Conservation (phyloP, 2,113 vertebrate genomes). For the Crotalus tigris region DNA sequence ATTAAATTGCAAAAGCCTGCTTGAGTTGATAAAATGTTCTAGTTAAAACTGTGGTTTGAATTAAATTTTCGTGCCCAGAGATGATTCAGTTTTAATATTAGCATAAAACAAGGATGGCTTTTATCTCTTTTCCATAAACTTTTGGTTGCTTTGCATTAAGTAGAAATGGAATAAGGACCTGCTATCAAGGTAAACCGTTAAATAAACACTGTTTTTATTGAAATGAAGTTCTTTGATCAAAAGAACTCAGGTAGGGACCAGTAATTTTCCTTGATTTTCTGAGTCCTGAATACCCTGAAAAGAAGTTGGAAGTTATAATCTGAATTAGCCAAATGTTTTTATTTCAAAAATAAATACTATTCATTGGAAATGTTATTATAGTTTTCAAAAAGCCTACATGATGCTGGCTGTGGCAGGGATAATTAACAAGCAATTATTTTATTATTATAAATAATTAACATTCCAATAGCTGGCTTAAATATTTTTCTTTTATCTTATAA, state of each 20-base stretch:
- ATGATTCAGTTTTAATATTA: background rate
- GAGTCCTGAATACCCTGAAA: background rate
- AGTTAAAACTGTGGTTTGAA: background rate
- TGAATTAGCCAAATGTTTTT: background rate
- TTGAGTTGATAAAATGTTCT: background rate
- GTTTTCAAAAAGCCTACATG: background rate
- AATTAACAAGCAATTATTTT: background rate
- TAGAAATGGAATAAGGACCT: background rate
- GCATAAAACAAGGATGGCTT: background rate
- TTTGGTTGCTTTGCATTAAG: background rate
- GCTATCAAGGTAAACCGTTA: background rate
- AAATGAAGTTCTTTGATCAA: background rate
- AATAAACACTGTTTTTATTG: background rate
- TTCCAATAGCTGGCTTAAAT: background rate
- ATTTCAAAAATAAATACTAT: background rate
- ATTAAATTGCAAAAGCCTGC: background rate
- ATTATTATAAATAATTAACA: background rate
- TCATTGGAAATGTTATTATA: background rate
- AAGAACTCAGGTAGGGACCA: background rate
- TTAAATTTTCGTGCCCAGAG: background rate
- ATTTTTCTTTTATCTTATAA: background rate
- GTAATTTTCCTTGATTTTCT: background rate
- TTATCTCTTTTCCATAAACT: background rate
- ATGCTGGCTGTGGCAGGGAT: background rate
- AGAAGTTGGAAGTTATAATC: background rate